A percentile compares a stretch with the other conserved stretches of the same genome.
Evolutionary conservation across 2,797 vertebrate genomes (phyloP).

Genomic region (Micromesistius poutassou): DNA sequence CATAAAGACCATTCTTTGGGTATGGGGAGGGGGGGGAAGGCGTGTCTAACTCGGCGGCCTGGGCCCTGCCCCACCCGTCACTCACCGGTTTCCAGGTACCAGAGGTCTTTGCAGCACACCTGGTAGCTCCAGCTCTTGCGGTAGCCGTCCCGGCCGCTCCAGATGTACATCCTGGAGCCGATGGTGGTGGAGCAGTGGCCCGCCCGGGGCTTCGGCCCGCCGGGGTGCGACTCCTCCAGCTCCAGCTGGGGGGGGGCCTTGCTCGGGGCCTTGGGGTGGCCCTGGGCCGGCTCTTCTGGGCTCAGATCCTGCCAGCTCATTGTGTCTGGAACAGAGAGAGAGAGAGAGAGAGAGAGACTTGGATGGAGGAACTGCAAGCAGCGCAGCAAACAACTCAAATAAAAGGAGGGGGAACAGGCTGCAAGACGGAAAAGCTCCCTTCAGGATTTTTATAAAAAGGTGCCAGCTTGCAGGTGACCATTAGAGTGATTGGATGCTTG

Average conservation of each 20-base stretch:
- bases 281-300: conserved; percentile 66
- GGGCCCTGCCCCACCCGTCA: neutral
- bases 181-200: conserved; percentile 87
- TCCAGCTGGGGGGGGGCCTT: conserved; percentile 64
- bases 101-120: conserved; percentile 98
- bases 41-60: neutral
- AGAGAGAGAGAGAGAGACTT: too few relatives aligned
- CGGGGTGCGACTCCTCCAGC: conserved; percentile 48
- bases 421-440: neutral
- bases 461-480: neutral
- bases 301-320: conserved; percentile 82
- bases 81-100: conserved; percentile 97
- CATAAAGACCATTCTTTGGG: neutral
- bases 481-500: too few relatives aligned
- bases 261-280: conserved; percentile 41
- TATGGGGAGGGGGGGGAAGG: neutral
- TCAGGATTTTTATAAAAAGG: neutral
- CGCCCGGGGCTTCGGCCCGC: conserved; percentile 83
- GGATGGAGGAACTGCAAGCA: neutral
- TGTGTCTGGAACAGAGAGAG: conserved; percentile 76
- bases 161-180: conserved; percentile 89
- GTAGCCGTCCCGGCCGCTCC: conserved; percentile 96
- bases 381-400: neutral
- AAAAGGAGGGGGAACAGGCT: neutral
- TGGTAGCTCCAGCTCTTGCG: conserved; percentile 93